Evolutionary conservation across 92 coral and sea anemone species (phyloP), one percentile per base, ranked within the genome.

Genomic region (Zoanthus sociatus): DNA sequence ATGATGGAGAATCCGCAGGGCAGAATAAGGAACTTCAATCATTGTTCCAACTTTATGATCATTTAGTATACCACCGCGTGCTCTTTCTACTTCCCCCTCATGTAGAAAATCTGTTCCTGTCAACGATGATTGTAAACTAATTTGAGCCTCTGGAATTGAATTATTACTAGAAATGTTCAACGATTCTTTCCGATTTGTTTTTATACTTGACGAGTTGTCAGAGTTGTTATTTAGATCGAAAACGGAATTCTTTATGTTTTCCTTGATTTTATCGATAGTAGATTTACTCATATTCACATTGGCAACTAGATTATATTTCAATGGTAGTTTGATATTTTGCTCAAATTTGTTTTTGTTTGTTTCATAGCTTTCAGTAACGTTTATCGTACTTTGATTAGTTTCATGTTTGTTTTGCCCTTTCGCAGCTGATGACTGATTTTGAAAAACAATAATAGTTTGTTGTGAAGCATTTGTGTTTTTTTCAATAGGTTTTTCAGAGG

Each of bases 391-490:
- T 17, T 47, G 44, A 42, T 18, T 9, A 81, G 67, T 81, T 67
- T 46, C 75, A 64, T 47, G 66, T 42, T 67, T 61, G 42, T 26
- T 30, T 53, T 50, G 37, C n/a, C 58, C 33, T 44, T 46, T 50
- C 10, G 60, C 26, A 18, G 45, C 42, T 21, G 74, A 64, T 8
- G 26, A 8, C 56, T 48, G 76, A 26, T 73, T 81, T 44, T 81
- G 74, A 63, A 81, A 81, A 17, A 54, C 75, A n/a, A 81, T 45
- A n/a, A 81, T 45, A 12, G 61, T 66, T 81, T 81, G 85, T 42
- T 16, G 70, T 4, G 85, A 81, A 45, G 61, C 44, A 42, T 81
- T 81, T 7, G 33, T 12, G 14, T 6, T 66, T 12, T 81, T 64
- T 13, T 47, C 31, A n/a, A 47, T 9, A 37, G 20, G 21, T 20